Conservation (phyloP, 2,113 vertebrate genomes). For the Pterocles orientalis region DNA sequence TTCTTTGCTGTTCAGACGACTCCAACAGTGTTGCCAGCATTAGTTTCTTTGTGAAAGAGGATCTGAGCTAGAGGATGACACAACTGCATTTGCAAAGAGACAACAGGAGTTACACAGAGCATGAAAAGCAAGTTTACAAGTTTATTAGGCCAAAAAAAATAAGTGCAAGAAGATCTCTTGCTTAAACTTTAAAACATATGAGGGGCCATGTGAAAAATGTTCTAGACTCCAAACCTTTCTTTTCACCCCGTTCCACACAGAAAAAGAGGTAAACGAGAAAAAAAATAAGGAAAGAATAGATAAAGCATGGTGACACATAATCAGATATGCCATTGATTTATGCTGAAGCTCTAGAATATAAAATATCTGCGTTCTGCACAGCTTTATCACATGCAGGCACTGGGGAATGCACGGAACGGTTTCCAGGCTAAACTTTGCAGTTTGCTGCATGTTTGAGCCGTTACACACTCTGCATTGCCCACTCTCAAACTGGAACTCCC, state of each 20-base stretch:
- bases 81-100: neutral
- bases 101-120: constrained; percentile 35
- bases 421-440: neutral
- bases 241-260: neutral
- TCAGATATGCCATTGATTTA: neutral
- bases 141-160: constrained; percentile 45
- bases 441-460: neutral
- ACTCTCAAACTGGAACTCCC: neutral
- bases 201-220: neutral
- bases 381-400: constrained; percentile 5
- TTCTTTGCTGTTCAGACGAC: neutral
- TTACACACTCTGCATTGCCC: neutral
- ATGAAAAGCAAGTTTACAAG: constrained; percentile 24
- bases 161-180: neutral
- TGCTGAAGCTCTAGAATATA: neutral
- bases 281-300: neutral
- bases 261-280: neutral
- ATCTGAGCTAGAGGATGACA: neutral
- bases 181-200: neutral
- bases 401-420: neutral
- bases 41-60: neutral
- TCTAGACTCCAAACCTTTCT: neutral
- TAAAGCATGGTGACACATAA: neutral
- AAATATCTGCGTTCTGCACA: neutral
- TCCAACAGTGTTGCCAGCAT: neutral